Percentiles rank a stretch among this genome's conserved stretches.
phyloP scores from a whole-genome alignment of 2,797 vertebrate genomes.

The Lagodon rhomboides region DNA sequence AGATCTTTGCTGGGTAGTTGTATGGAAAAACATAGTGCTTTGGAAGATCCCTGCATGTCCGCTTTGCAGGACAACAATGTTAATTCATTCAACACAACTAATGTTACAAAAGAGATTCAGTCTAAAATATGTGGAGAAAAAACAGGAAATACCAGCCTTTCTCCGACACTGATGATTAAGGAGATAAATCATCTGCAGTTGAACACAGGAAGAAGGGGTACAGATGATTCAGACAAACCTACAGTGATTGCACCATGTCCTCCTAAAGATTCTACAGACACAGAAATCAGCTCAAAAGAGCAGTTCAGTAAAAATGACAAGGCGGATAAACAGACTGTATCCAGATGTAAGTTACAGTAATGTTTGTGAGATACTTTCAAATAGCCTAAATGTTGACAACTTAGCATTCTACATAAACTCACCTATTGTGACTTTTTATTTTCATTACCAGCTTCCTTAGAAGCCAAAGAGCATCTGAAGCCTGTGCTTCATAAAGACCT shows the following conservation, averaged over 20 bases:
- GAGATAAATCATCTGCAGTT: not conserved
- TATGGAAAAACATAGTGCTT: slow-evolving; percentile 32
- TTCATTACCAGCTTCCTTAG: slow-evolving; percentile 63
- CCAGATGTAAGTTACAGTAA: slow-evolving; percentile 80
- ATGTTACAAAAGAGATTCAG: slow-evolving; percentile 31
- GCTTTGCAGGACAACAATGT: slow-evolving; percentile 52
- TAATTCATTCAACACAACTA: slow-evolving; percentile 40
- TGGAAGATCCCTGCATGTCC: slow-evolving; percentile 56
- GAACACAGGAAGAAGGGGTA: slow-evolving; percentile 1
- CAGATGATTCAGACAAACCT: slow-evolving; percentile 53
- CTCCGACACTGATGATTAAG: slow-evolving; percentile 5
- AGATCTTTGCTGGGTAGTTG: slow-evolving; percentile 39
- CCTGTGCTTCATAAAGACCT: slow-evolving; percentile 79
- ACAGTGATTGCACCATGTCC: not conserved
- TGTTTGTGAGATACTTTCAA: not conserved
- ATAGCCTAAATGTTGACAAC: not conserved
- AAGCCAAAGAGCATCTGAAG: slow-evolving; percentile 81
- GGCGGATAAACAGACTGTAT: slow-evolving; percentile 57
- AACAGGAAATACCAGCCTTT: slow-evolving; percentile 37
- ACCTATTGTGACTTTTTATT: not conserved
- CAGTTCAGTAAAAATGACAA: slow-evolving; percentile 61
- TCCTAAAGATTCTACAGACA: slow-evolving; percentile 26
- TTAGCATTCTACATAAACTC: not conserved
- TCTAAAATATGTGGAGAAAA: not conserved
- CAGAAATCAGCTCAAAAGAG: slow-evolving; percentile 54